These are phyloP conservation scores for Neogobius melanostomus DNA, from an alignment of 2,113 vertebrate genomes.

Conservation along the genomic window DNA sequence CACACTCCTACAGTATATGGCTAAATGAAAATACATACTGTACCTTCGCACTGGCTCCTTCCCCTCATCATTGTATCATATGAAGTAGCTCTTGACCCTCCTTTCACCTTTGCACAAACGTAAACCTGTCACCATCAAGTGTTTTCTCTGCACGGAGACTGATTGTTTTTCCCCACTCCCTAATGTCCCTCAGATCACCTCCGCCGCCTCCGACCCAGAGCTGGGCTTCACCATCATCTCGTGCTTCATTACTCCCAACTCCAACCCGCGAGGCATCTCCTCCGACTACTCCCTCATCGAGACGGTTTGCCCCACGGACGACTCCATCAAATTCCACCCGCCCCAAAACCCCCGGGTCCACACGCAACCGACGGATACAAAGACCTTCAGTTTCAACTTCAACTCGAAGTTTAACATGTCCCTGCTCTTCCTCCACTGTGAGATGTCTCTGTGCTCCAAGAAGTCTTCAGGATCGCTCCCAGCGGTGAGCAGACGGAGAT, in stretches of 20 bases:
- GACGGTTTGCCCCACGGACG: constrained; percentile 91
- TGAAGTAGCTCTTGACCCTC: neutral
- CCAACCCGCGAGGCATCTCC: constrained; percentile 71
- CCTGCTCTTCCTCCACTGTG: constrained; percentile 90
- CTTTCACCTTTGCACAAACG: neutral
- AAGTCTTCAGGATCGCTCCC: constrained; percentile 72
- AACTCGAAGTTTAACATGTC: constrained; percentile 83
- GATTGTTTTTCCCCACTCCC: constrained; percentile 32
- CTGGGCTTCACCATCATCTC: constrained; percentile 89
- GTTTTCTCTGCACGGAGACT: neutral
- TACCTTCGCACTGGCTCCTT: too few species aligned
- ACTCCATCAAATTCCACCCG: constrained; percentile 83
- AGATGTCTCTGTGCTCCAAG: constrained; percentile 86
- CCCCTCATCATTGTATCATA: too few species aligned
- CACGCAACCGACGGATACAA: constrained; percentile 74
- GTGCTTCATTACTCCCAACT: constrained; percentile 85
- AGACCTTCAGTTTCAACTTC: constrained; percentile 90
- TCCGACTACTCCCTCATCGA: constrained; percentile 88
- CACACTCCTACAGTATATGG: too few species aligned
- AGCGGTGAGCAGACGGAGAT: constrained; percentile 72
- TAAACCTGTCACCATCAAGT: neutral
- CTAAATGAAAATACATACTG: too few species aligned
- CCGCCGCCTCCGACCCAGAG: constrained; percentile 83
- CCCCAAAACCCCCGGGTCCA: constrained; percentile 69
- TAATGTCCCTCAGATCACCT: constrained; percentile 79